Evolutionary conservation across 1,140 invertebrate genomes (phyloP).

Genomic region (Musca vetustissima): DNA sequence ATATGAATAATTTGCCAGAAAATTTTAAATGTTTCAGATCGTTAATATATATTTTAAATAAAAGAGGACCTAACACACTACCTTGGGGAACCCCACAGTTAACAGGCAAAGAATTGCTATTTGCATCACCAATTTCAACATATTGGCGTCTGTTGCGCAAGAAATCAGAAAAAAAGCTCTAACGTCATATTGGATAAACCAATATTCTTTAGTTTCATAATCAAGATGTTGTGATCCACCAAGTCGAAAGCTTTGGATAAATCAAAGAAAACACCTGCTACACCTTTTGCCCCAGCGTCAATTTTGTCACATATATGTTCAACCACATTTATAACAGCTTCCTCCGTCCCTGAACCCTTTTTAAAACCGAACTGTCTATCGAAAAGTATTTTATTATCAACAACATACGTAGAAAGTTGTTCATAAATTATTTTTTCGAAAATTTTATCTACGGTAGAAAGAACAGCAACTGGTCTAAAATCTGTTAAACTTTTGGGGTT

Average conservation of each 20-base stretch:
- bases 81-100: too few species aligned
- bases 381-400: neutral
- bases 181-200: neutral
- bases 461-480: neutral
- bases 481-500: neutral
- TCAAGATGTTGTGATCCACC: neutral
- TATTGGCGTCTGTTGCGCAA: too few species aligned
- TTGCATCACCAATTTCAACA: too few species aligned
- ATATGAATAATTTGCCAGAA: too few species aligned
- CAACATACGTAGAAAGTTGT: neutral
- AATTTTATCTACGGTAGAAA: neutral
- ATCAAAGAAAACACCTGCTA: neutral
- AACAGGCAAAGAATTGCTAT: too few species aligned
- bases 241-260: neutral
- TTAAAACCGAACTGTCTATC: neutral
- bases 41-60: too few species aligned
- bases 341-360: neutral
- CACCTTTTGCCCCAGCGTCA: neutral
- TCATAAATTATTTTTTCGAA: too few species aligned
- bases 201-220: neutral
- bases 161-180: too few species aligned
- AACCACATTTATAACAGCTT: neutral
- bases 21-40: too few species aligned
- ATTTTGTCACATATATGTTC: neutral
- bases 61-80: too few species aligned